phyloP scores from a whole-genome alignment of 2,888 invertebrate genomes.

The Sphecodes monilicornis region DNA sequence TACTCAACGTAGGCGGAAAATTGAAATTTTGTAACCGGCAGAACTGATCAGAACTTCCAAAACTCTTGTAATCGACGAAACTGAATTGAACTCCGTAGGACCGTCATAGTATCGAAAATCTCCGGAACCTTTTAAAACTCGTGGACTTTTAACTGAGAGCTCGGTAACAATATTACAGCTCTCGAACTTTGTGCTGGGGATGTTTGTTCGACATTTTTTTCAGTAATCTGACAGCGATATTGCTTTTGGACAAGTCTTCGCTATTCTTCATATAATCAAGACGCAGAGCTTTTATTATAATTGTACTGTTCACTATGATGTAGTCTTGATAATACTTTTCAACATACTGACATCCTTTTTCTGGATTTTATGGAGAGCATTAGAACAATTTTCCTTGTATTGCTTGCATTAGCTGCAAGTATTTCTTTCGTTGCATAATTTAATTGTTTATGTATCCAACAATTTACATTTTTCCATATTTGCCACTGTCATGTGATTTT shows the following conservation, averaged over 20 bases:
- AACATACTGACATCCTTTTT: background rate
- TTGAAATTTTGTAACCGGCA: slow-evolving; percentile 6
- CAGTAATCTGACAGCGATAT: background rate
- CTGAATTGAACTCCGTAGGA: slow-evolving; percentile 9
- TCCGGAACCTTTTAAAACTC: slow-evolving; percentile 7
- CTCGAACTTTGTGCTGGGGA: background rate
- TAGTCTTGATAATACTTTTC: background rate
- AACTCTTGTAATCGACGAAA: slow-evolving; percentile 18
- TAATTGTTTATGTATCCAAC: background rate
- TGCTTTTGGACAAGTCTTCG: background rate
- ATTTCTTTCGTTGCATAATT: background rate
- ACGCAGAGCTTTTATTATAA: background rate
- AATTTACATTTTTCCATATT: background rate
- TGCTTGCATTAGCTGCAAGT: background rate
- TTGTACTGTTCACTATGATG: background rate
- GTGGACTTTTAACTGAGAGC: background rate
- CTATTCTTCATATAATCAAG: background rate
- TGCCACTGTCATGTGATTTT: background rate
- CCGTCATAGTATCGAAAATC: slow-evolving; percentile 7
- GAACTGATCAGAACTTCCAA: slow-evolving; percentile 14
- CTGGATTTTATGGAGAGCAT: background rate
- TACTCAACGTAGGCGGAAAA: slow-evolving; percentile 19
- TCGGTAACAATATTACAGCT: background rate
- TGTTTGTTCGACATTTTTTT: background rate
- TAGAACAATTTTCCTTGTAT: background rate